Evolutionary conservation across 2,113 vertebrate genomes (phyloP).

Genomic region (Dipodomys ordii): DNA sequence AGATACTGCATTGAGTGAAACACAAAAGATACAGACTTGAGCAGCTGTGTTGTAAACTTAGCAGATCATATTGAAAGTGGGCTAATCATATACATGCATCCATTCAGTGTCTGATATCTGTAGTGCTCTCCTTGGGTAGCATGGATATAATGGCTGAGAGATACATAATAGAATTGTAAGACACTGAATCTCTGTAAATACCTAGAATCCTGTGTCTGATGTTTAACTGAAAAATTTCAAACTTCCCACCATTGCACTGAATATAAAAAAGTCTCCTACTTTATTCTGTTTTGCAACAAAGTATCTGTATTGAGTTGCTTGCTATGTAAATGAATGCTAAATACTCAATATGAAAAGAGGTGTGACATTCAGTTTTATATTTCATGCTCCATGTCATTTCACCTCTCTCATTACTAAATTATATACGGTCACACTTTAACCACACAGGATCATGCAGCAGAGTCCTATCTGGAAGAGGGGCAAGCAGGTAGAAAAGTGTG

Average conservation of each 20-base stretch:
- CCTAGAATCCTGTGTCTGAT: neutral
- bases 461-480: conserved; percentile 47
- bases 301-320: conserved; percentile 69
- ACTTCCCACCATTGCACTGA: neutral
- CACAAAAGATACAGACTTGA: neutral
- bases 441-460: conserved; percentile 39
- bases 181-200: conserved; percentile 4
- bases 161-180: neutral
- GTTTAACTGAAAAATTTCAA: conserved; percentile 25
- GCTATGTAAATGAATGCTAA: conserved; percentile 66
- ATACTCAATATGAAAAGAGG: conserved; percentile 67
- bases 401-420: conserved; percentile 71
- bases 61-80: neutral
- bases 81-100: neutral
- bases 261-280: conserved; percentile 1
- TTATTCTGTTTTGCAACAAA: conserved; percentile 59
- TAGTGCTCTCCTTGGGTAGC: neutral
- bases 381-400: conserved; percentile 66
- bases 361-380: conserved; percentile 78
- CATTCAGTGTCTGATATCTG: neutral
- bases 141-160: neutral
- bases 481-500: conserved; percentile 47
- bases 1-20: neutral
- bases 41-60: neutral
- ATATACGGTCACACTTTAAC: conserved; percentile 70